These are phyloP conservation scores for Falco naumanni DNA, from an alignment of 2,797 vertebrate species.

Conservation along the genomic window DNA sequence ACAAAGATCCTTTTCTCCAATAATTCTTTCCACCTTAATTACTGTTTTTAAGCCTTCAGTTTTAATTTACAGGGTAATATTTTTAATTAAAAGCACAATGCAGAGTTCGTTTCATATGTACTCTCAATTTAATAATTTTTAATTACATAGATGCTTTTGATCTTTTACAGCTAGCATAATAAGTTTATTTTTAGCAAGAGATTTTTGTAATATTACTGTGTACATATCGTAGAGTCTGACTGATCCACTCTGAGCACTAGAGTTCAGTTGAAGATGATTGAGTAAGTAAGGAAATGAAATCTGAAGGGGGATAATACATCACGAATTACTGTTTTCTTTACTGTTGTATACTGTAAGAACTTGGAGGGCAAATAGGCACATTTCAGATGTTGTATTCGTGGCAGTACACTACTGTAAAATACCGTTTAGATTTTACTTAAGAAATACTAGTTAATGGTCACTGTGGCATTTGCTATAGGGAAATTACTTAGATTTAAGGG, in stretches of 20 bases:
- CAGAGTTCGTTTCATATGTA: background rate
- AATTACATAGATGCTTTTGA: constrained; percentile 30
- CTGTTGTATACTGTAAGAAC: background rate
- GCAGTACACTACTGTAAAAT: background rate
- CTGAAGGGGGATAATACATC: background rate
- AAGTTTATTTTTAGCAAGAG: constrained; percentile 6
- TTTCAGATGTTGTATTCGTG: background rate
- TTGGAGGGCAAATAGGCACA: background rate
- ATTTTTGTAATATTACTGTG: background rate
- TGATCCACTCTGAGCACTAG: background rate
- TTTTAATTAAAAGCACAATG: constrained; percentile 38
- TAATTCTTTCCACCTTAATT: background rate
- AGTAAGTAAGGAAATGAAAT: background rate
- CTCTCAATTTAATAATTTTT: constrained; percentile 14
- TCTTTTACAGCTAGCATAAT: background rate
- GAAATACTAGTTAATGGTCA: background rate
- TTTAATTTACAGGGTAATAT: constrained; percentile 31
- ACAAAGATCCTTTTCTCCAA: background rate
- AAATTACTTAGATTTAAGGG: background rate
- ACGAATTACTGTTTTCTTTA: background rate
- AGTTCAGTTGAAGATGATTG: background rate
- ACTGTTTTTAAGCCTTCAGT: background rate
- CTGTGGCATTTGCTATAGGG: background rate
- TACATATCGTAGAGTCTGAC: background rate
- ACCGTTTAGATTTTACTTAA: background rate